Conservation (phyloP, 2,797 vertebrate species). For the Lates japonicus region DNA sequence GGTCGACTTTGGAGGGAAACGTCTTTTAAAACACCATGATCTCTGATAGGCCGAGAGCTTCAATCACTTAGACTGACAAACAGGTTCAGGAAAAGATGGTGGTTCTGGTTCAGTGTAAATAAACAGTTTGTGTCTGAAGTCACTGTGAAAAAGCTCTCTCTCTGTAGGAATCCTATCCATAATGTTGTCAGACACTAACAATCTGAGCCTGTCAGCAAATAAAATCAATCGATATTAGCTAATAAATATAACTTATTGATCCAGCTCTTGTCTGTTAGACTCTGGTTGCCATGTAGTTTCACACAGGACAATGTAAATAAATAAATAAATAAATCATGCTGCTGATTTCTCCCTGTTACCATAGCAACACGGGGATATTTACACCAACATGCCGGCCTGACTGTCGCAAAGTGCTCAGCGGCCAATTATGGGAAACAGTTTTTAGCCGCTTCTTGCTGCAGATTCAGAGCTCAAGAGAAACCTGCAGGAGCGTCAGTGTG, state of each 20-base stretch:
- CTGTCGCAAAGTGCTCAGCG: conserved; percentile 52
- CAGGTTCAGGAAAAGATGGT: no score
- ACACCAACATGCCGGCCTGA: conserved; percentile 37
- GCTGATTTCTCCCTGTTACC: conserved; percentile 59
- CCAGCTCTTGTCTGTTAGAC: neutral
- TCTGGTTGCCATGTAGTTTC: neutral
- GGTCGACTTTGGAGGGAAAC: neutral
- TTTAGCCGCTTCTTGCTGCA: conserved; percentile 22
- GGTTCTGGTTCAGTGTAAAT: no score
- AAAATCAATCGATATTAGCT: neutral
- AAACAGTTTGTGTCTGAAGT: no score
- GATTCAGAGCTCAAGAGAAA: conserved; percentile 14
- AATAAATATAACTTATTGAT: neutral
- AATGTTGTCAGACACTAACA: no score
- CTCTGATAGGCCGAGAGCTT: no score
- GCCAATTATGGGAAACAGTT: conserved; percentile 20
- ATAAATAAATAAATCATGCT: neutral
- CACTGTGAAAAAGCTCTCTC: no score
- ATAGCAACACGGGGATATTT: conserved; percentile 63
- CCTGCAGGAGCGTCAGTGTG: neutral
- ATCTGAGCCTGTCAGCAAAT: neutral
- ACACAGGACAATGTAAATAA: neutral
- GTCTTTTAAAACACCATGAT: no score
- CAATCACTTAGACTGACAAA: no score
- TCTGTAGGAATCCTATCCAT: no score